These are phyloP conservation scores for Octodonta nipae DNA, from an alignment of 2,888 invertebrate species.

Conservation along the genomic window DNA sequence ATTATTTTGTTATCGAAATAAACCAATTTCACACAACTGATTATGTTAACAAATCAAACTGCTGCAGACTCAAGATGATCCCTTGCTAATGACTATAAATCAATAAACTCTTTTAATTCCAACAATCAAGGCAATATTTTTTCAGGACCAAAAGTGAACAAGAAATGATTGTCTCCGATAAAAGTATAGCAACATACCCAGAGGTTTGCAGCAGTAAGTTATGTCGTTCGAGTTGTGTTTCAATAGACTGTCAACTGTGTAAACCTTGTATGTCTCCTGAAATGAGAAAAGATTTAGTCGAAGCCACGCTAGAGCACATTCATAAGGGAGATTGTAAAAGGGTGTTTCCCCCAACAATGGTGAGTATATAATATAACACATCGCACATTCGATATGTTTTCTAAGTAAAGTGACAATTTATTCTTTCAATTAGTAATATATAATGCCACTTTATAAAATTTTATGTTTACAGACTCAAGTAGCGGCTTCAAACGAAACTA, in stretches of 20 bases:
- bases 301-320: conserved; percentile 67
- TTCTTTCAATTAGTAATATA: neutral
- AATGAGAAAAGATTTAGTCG: conserved; percentile 44
- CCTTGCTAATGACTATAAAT: too few species aligned
- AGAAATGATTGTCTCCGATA: conserved; percentile 46
- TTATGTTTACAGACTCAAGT: conserved; percentile 12
- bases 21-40: too few species aligned
- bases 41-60: too few species aligned
- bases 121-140: too few species aligned
- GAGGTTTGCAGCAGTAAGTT: conserved; percentile 46
- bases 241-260: conserved; percentile 63
- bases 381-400: neutral
- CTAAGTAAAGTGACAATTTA: neutral
- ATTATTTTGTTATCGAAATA: too few species aligned
- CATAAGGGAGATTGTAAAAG: conserved; percentile 68
- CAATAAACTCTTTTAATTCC: too few species aligned
- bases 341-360: conserved; percentile 65
- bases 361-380: conserved; percentile 13
- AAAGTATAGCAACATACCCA: conserved; percentile 66
- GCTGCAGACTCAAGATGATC: too few species aligned
- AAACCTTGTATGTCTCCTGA: conserved; percentile 55
- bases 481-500: conserved; percentile 25
- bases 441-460: conserved; percentile 1
- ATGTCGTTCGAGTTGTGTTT: conserved; percentile 50
- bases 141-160: conserved; percentile 21